Conservation (phyloP, 2,113 vertebrate genomes). For the Bagarius yarrelli region DNA sequence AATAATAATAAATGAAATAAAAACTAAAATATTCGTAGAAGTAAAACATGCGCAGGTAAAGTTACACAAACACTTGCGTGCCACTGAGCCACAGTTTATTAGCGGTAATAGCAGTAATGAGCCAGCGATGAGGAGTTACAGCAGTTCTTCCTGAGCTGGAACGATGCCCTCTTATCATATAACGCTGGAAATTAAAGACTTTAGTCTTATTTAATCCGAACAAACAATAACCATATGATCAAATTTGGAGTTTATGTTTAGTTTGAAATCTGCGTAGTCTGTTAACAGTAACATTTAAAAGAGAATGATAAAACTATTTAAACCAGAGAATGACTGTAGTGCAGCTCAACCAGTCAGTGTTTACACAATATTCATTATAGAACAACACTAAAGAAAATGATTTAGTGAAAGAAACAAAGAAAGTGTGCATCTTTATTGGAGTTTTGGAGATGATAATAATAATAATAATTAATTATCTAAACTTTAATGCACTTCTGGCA, state of each 20-base stretch:
- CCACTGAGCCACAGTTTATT: background rate
- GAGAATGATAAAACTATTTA: background rate
- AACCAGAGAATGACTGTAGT: background rate
- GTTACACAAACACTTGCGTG: background rate
- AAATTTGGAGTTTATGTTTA: background rate
- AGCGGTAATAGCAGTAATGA: background rate
- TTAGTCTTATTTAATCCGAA: background rate
- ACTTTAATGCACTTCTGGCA: background rate
- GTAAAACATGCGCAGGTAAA: background rate
- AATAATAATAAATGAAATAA: background rate
- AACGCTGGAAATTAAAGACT: background rate
- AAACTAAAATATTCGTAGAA: background rate
- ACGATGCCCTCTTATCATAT: too few relatives aligned
- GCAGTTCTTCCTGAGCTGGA: too few relatives aligned
- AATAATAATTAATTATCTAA: too few relatives aligned
- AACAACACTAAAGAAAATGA: too few relatives aligned
- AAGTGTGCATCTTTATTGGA: too few relatives aligned
- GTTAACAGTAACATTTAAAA: slow-evolving; percentile 1
- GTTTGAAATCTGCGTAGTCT: background rate
- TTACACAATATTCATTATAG: background rate
- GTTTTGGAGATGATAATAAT: too few relatives aligned
- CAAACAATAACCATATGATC: background rate
- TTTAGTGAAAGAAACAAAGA: too few relatives aligned
- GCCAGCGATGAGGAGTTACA: too few relatives aligned
- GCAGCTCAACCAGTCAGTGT: background rate